Base-by-base conservation (phyloP, 2,888 invertebrate species). In the Watsonalla binaria region DNA sequence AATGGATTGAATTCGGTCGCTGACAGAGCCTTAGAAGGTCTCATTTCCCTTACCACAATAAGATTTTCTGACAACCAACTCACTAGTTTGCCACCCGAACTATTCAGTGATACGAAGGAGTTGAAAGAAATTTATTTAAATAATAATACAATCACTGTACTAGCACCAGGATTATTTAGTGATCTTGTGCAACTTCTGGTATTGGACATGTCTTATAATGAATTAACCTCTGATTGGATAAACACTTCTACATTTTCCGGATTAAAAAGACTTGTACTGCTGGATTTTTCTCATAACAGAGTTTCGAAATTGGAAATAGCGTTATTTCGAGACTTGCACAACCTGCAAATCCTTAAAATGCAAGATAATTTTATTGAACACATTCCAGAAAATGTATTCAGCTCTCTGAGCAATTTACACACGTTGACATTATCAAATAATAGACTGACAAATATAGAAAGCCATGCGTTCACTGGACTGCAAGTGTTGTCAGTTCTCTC, bases 361-460 rank as follows among this genome's bases (percentile, higher is more conserved):
- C 95, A 96, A 74, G 94, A 96, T 70, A 96, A 96, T 84, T 92
- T 93, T 65, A 93, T 96, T 57, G 95, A 95, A 75, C 92, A 91
- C 56, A 92, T 96, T 60, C 94, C 94, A 50, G 96, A 96, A 83
- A 95, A 95, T 78, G 94, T 95, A 52, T 96, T 96, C 78, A 92
- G 93, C 55, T 93, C 95, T 14, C 88, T 96, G 53, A 94, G 92
- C 76, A 96, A 96, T 89, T 90, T 96, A 66, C 95, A 96, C 82
- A 96, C 96, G 46, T 88, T 96, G 68, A 94, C 96, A 68, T 92
- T 97, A 70, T 96, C 96, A 60, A 95, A 95, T 84, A 97, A 97
- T 85, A 93, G 94, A 76, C 82, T 97, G 69, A 94, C 94, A 58
- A 92, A 92, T 67, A 92, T 97, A 70, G 95, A 96, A 78, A 93